phyloP scores from a whole-genome alignment of 2,797 vertebrate species.

The Potorous gilbertii region DNA sequence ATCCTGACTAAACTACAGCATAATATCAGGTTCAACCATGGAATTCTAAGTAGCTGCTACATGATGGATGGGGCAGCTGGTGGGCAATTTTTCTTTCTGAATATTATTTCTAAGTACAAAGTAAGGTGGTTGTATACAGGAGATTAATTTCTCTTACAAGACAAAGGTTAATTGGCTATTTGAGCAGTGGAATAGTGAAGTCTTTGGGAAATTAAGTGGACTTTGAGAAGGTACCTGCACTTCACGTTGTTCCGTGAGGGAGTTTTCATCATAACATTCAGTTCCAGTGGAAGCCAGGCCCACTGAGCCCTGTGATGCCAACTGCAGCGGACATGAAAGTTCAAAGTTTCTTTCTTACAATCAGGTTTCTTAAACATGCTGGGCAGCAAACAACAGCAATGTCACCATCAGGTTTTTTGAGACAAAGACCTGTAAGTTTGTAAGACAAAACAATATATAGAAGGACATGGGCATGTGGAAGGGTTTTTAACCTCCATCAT shows the following conservation, averaged over 20 bases:
- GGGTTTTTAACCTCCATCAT: not conserved
- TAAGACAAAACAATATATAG: conserved; percentile 16
- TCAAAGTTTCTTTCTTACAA: conserved; percentile 7
- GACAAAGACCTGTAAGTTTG: conserved; percentile 57
- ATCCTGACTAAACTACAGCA: not conserved
- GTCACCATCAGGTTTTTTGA: conserved; percentile 43
- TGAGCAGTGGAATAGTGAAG: not conserved
- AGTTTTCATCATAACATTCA: conserved; percentile 36
- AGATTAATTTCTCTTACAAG: not conserved
- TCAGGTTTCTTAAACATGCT: conserved; percentile 35
- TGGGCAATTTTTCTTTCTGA: conserved; percentile 31
- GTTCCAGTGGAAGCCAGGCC: conserved; percentile 36
- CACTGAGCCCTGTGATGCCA: conserved; percentile 6
- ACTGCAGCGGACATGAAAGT: conserved; percentile 6
- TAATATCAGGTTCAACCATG: conserved; percentile 30
- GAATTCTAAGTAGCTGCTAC: not conserved
- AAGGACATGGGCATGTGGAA: not conserved
- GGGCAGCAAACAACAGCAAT: not conserved
- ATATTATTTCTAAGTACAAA: conserved; percentile 40
- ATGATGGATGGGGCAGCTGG: not conserved
- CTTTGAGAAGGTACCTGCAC: not conserved
- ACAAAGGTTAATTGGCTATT: conserved; percentile 2
- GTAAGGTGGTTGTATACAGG: not conserved
- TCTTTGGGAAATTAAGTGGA: conserved; percentile 10
- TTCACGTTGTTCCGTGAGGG: not conserved